Evolutionary conservation across 2,113 vertebrate genomes (phyloP).

Genomic region (Prionailurus viverrinus): DNA sequence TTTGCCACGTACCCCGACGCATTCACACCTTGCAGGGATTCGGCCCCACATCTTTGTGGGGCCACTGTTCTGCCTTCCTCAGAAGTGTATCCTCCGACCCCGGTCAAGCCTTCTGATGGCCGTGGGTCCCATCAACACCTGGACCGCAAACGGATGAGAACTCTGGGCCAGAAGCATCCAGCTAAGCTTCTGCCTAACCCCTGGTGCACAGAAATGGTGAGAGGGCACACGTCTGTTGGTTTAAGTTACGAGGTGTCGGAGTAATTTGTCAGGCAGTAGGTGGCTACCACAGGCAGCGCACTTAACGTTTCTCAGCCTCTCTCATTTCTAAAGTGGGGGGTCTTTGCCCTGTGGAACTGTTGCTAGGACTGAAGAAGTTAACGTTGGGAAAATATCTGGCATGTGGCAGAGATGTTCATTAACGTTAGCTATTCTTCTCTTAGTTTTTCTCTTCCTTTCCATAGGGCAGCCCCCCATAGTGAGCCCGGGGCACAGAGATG

Average conservation of each 20-base stretch:
- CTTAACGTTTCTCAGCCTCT: neutral
- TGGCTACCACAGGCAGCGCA: neutral
- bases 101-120: neutral
- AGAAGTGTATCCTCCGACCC: neutral
- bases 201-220: neutral
- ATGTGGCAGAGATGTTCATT: neutral
- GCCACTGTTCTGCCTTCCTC: neutral
- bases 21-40: neutral
- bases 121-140: too few relatives aligned
- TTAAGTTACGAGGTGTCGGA: neutral
- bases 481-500: neutral
- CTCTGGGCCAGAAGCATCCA: neutral
- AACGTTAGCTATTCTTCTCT: neutral
- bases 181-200: neutral
- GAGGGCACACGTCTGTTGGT: neutral
- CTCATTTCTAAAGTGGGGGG: neutral
- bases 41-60: neutral
- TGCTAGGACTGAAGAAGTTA: neutral
- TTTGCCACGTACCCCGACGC: fast-evolving
- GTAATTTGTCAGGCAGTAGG: neutral
- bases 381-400: neutral
- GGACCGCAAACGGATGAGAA: neutral
- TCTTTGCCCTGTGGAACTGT: neutral
- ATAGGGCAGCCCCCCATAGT: neutral
- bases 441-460: neutral